Percentiles rank a stretch among this genome's conserved stretches.
phyloP scores from a whole-genome alignment of 1,140 invertebrate species.

The Helicoverpa armigera region DNA sequence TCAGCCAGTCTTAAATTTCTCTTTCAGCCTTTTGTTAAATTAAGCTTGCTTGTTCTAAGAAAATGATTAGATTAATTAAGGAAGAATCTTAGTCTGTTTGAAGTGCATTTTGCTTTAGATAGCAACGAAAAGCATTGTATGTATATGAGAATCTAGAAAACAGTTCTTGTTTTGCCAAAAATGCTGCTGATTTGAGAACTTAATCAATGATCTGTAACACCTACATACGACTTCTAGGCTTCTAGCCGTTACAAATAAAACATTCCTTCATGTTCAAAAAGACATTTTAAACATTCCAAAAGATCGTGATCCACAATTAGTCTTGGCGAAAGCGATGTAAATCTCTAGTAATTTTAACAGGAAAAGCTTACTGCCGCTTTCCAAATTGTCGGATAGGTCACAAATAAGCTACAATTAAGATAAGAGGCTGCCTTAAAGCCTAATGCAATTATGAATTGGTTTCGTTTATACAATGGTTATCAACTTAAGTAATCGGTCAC shows the following conservation, averaged over 20 bases:
- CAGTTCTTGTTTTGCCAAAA: too few relatives aligned
- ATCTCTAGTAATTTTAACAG: conserved; percentile 4
- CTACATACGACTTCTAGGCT: too few relatives aligned
- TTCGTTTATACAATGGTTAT: background rate
- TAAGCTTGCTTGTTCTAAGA: background rate
- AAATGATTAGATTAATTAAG: background rate
- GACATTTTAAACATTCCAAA: background rate
- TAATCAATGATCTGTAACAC: too few relatives aligned
- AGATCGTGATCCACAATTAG: conserved; percentile 29
- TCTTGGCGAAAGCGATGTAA: conserved; percentile 25
- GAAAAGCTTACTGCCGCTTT: conserved; percentile 21
- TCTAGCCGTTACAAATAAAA: too few relatives aligned
- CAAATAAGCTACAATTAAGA: conserved; percentile 16
- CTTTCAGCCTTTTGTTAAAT: background rate
- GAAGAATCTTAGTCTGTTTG: too few relatives aligned
- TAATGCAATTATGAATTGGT: conserved; percentile 10
- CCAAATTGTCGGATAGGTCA: conserved; percentile 5
- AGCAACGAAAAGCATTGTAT: too few relatives aligned
- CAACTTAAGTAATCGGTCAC: background rate
- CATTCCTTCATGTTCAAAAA: background rate
- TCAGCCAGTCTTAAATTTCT: conserved; percentile 2
- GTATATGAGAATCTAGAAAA: too few relatives aligned
- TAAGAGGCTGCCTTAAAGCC: background rate
- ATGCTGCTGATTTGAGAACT: too few relatives aligned
- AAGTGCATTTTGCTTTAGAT: too few relatives aligned